phyloP scores from a whole-genome alignment of 2,113 vertebrate species.

The Hemiscyllium ocellatum region DNA sequence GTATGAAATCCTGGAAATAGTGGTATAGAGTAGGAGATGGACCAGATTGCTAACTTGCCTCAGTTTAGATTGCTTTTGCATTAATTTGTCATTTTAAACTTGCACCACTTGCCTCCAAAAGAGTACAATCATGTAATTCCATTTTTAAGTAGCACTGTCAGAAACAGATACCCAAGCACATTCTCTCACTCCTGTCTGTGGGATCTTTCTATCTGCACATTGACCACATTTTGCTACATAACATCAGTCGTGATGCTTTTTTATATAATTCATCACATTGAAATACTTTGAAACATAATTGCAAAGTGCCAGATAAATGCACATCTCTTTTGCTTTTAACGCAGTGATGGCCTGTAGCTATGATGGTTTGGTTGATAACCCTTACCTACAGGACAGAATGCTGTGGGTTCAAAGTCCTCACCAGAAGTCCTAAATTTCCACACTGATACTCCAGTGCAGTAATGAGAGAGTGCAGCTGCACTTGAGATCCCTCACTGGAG shows the following conservation, averaged over 20 bases:
- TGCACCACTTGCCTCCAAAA: neutral
- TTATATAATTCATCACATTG: no score
- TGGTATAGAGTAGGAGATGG: neutral
- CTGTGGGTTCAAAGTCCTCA: no score
- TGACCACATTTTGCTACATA: neutral
- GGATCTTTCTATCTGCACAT: neutral
- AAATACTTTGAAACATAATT: neutral
- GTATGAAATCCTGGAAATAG: neutral
- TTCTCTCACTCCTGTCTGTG: neutral
- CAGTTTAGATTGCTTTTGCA: neutral
- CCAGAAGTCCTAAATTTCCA: no score
- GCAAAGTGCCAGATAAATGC: neutral
- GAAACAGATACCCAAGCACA: neutral
- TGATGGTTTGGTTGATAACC: no score
- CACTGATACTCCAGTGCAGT: no score
- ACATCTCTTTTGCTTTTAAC: neutral
- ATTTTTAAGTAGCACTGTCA: neutral
- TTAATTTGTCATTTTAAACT: neutral
- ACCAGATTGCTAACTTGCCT: neutral
- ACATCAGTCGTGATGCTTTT: neutral
- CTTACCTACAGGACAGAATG: no score
- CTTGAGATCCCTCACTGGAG: no score
- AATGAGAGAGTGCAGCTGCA: no score
- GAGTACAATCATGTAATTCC: neutral
- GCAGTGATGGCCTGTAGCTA: no score